Evolutionary conservation across 1,140 invertebrate genomes (phyloP).

Genomic region (Drosophila serrata): DNA sequence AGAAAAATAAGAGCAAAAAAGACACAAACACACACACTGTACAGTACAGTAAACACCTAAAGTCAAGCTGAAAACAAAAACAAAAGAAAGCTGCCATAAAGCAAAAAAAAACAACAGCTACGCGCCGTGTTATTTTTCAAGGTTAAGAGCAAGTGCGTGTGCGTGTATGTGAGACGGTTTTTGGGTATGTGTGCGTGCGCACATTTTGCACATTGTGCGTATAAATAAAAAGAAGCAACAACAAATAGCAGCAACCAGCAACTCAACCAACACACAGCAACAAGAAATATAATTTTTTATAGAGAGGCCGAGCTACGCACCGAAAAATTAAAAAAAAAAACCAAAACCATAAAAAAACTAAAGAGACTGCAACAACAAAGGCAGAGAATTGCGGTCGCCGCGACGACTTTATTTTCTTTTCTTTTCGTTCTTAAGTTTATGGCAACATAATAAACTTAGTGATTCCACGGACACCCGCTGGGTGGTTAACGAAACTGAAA

Average conservation of each 20-base stretch:
- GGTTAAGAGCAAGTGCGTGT: constrained; percentile 81
- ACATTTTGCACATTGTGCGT: constrained; percentile 67
- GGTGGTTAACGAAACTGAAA: constrained; percentile 36
- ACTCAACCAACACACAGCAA: constrained; percentile 50
- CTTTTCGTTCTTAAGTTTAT: constrained; percentile 34
- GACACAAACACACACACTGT: neutral
- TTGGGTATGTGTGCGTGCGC: constrained; percentile 28
- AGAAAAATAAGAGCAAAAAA: constrained; percentile 36
- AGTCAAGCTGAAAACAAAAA: constrained; percentile 33
- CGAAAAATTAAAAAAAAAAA: constrained; percentile 22
- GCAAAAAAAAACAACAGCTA: constrained; percentile 35
- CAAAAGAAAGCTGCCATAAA: too few species aligned
- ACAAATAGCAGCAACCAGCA: constrained; percentile 16
- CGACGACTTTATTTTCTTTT: constrained; percentile 30
- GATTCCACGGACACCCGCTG: constrained; percentile 10
- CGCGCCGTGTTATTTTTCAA: constrained; percentile 63
- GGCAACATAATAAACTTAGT: constrained; percentile 51
- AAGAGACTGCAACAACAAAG: constrained; percentile 40
- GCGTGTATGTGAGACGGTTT: constrained; percentile 33
- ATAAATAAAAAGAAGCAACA: constrained; percentile 57
- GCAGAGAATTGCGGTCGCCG: constrained; percentile 14
- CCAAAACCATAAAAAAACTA: too few species aligned
- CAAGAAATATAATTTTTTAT: constrained; percentile 46
- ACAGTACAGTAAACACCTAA: constrained; percentile 58
- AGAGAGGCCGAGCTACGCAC: constrained; percentile 46